A percentile compares a stretch with the other conserved stretches of the same genome.
Evolutionary conservation across 2,113 vertebrate species (phyloP).

Genomic region (Antennarius striatus): DNA sequence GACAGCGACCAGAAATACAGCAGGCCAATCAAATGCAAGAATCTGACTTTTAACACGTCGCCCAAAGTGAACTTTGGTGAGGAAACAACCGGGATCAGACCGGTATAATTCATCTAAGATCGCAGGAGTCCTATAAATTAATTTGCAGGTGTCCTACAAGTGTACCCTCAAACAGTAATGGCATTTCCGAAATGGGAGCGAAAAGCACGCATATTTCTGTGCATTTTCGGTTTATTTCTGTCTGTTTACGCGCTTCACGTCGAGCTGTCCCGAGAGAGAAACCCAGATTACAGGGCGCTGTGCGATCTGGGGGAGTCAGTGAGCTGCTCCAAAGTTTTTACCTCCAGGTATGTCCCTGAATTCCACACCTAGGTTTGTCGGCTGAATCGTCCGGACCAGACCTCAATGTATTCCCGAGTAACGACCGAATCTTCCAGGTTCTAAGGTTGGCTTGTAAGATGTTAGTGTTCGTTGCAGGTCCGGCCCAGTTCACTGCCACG

Average conservation of each 20-base stretch:
- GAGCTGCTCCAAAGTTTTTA: slow-evolving; percentile 88
- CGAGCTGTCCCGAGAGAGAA: slow-evolving; percentile 78
- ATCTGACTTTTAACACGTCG: slow-evolving; percentile 33
- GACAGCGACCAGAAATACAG: background rate
- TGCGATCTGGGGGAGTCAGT: slow-evolving; percentile 83
- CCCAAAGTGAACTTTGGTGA: background rate
- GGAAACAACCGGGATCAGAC: background rate
- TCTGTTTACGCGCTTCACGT: slow-evolving; percentile 85
- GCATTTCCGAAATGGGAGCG: slow-evolving; percentile 75
- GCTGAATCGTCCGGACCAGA: background rate
- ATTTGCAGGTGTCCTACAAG: background rate
- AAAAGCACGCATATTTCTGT: slow-evolving; percentile 64
- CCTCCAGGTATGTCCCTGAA: slow-evolving; percentile 77
- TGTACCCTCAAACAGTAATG: slow-evolving; percentile 5
- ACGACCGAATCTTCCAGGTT: too few species aligned
- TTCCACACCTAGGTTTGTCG: background rate
- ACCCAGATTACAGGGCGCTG: slow-evolving; percentile 82
- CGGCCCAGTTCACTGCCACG: background rate
- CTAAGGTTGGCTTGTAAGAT: too few species aligned
- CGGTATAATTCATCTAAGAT: rapidly evolving
- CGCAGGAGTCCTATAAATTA: too few species aligned
- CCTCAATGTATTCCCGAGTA: too few species aligned
- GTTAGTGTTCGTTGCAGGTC: too few species aligned
- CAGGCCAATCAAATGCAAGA: slow-evolving; percentile 57
- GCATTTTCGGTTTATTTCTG: slow-evolving; percentile 75